Conservation (phyloP, 2,888 invertebrate genomes). For the Eupelmus urozonus region DNA sequence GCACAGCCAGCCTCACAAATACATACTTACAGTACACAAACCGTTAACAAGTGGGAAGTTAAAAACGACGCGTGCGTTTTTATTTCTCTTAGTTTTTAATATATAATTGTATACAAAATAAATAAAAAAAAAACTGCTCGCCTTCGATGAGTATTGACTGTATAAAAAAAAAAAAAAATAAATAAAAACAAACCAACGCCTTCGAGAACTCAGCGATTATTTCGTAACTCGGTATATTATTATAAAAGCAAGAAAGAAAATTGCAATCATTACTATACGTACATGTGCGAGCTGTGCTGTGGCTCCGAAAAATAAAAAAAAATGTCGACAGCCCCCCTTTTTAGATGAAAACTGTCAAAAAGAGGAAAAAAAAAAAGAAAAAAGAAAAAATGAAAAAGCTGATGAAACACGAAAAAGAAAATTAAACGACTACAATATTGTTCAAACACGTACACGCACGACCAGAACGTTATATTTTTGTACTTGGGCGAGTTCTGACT, state of each 20-base stretch:
- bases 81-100: constrained; percentile 52
- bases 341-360: constrained; percentile 33
- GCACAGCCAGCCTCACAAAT: too few relatives aligned
- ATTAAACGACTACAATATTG: constrained; percentile 57
- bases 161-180: constrained; percentile 53
- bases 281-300: too few relatives aligned
- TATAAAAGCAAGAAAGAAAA: constrained; percentile 28
- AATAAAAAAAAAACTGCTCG: constrained; percentile 50
- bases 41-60: background rate
- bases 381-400: constrained; percentile 17
- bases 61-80: constrained; percentile 44
- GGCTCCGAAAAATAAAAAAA: constrained; percentile 8
- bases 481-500: constrained; percentile 61
- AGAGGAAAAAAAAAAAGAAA: constrained; percentile 30
- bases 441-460: constrained; percentile 56
- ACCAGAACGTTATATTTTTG: constrained; percentile 63
- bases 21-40: constrained; percentile 23
- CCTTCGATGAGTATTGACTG: constrained; percentile 57
- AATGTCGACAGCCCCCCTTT: constrained; percentile 42
- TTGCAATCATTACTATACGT: constrained; percentile 27
- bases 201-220: constrained; percentile 57
- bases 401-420: constrained; percentile 45
- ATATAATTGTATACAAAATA: constrained; percentile 21
- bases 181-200: constrained; percentile 54
- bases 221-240: constrained; percentile 56